phyloP scores from a whole-genome alignment of 1,140 invertebrate species.

The Drosophila malerkotliana region DNA sequence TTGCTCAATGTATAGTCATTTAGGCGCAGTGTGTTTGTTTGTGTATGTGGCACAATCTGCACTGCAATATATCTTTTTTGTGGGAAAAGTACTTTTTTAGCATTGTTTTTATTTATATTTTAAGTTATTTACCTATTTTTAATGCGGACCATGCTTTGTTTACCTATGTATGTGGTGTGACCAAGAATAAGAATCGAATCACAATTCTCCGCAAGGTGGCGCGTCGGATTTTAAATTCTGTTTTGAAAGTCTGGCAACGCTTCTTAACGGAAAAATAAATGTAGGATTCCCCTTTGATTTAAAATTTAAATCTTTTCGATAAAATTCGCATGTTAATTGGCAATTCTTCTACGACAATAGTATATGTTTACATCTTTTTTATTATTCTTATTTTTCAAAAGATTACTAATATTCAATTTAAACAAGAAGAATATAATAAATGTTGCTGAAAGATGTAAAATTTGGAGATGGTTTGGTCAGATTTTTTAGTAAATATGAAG shows the following conservation, averaged over 20 bases:
- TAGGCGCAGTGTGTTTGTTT: slow-evolving; percentile 85
- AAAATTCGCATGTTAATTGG: no score
- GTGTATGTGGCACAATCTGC: slow-evolving; percentile 85
- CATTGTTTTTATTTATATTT: slow-evolving; percentile 28
- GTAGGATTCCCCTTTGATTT: neutral
- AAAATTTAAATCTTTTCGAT: no score
- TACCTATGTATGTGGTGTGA: neutral
- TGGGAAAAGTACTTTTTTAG: neutral
- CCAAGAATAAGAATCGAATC: neutral
- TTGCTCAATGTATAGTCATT: slow-evolving; percentile 86
- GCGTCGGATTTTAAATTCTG: neutral
- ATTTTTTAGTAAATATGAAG: no score
- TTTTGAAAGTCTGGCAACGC: neutral
- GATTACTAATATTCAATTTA: no score
- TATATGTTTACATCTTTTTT: no score
- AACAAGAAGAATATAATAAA: neutral
- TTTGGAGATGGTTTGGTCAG: neutral
- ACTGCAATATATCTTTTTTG: slow-evolving; percentile 87
- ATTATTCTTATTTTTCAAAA: no score
- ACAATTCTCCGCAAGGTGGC: neutral
- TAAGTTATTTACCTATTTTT: slow-evolving; percentile 87
- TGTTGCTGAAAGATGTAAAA: neutral
- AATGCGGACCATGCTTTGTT: slow-evolving; percentile 86
- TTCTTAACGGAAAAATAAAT: neutral
- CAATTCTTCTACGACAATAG: no score